Evolutionary conservation across 1,140 invertebrate genomes (phyloP).

Genomic region (Drosophila orosa): DNA sequence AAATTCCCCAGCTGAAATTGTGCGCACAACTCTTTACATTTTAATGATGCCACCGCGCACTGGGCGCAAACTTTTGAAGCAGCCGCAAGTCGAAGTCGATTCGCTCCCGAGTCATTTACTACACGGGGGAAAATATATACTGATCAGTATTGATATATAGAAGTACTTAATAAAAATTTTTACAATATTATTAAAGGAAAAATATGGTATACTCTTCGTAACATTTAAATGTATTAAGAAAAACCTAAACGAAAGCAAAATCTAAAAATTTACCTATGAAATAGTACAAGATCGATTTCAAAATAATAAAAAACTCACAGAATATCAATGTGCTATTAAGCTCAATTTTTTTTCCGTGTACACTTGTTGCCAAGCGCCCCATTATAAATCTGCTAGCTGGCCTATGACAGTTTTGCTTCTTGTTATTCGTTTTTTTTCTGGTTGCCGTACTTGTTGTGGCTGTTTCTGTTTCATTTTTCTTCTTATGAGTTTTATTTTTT

Average conservation of each 20-base stretch:
- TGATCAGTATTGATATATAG: not conserved
- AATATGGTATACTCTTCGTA: not conserved
- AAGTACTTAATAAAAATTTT: not conserved
- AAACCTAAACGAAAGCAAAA: too few species aligned
- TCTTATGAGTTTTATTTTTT: constrained; percentile 17
- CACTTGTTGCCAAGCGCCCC: constrained; percentile 74
- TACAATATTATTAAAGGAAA: accelerated
- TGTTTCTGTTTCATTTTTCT: constrained; percentile 28
- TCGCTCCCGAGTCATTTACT: constrained; percentile 67
- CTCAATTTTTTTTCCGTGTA: not conserved
- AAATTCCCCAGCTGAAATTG: constrained; percentile 65
- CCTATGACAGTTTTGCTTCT: constrained; percentile 74
- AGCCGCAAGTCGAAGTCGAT: constrained; percentile 61
- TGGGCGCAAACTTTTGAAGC: constrained; percentile 75
- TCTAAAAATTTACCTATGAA: not conserved
- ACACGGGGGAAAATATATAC: not conserved
- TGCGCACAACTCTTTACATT: constrained; percentile 75
- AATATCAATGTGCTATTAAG: not conserved
- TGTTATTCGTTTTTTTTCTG: constrained; percentile 38
- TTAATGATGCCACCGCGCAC: constrained; percentile 75
- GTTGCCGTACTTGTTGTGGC: constrained; percentile 31
- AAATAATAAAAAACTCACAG: not conserved
- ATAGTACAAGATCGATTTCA: not conserved
- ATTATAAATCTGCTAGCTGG: constrained; percentile 76
- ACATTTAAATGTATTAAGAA: not conserved